phyloP scores from a whole-genome alignment of 2,113 vertebrate species.

The Progne subis region DNA sequence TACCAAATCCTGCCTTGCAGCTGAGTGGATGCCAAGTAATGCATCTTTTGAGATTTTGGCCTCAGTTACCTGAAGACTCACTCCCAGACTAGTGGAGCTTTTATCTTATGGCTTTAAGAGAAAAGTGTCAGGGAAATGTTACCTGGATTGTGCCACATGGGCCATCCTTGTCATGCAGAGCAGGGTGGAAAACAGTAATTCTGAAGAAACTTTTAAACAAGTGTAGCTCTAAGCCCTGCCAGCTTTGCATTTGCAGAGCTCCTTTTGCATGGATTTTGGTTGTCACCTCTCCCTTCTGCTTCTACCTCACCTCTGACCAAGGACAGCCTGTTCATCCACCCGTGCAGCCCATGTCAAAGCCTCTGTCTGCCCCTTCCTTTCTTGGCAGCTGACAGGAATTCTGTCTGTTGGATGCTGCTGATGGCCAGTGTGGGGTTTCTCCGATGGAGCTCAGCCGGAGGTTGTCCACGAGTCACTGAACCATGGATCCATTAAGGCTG shows the following conservation, averaged over 20 bases:
- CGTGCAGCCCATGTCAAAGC: background rate
- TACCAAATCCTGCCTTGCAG: background rate
- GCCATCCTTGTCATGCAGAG: background rate
- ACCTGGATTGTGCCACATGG: background rate
- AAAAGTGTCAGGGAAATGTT: background rate
- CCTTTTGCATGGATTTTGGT: background rate
- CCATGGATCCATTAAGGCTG: background rate
- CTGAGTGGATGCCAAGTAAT: background rate
- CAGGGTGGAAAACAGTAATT: background rate
- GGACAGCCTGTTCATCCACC: accelerated
- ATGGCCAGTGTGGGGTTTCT: background rate
- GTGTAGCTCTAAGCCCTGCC: background rate
- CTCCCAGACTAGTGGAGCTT: background rate
- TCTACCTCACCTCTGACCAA: background rate
- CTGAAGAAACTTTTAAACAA: background rate
- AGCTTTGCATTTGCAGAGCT: background rate
- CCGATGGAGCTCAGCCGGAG: background rate
- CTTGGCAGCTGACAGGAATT: background rate
- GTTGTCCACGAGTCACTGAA: background rate
- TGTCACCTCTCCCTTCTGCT: background rate
- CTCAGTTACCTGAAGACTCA: background rate
- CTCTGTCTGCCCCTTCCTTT: background rate
- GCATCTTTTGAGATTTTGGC: background rate
- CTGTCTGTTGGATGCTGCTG: background rate
- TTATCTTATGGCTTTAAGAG: background rate